Evolutionary conservation across 2,888 invertebrate species (phyloP), one percentile per base, ranked within the genome.

Genomic region (Chrysina gloriosa): DNA sequence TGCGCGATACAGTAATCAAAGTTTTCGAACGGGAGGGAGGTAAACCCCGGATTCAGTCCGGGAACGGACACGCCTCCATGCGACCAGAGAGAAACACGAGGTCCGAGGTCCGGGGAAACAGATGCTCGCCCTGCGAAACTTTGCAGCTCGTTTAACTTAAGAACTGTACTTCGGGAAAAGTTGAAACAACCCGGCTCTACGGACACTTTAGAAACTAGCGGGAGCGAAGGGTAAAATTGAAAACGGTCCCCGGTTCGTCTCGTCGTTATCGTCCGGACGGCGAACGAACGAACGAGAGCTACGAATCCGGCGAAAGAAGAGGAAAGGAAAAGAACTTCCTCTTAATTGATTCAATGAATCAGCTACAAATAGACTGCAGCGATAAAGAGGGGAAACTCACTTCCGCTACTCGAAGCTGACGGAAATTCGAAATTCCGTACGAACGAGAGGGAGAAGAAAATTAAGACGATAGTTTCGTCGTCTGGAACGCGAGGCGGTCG

Each of bases 111-210:
- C 14, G 3, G 36, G 36, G 42, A 56, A 66, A 66, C 58, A 66
- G 66, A 66, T 58, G 66, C 56, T 66, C 47, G 47, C n/a, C 29
- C 56, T 47, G 27, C 47, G 31, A 66, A 66, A 66, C 58, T 66
- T 66, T 45, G 66, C 66, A 66, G 58, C 66, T 66, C 66, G 66
- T 66, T 66, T 66, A 66, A 66, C 66, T 66, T 47, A 58, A 66
- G 66, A 58, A 66, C 47, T 39, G 31, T 36, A 25, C 50, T 21
- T 21, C 27, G 19, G 31, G 45, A 39, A 47, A 63, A 63, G 45
- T 63, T 45, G 36, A 45, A 63, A 63, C 47, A 47, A 47, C 45
- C 54, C 65, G 23, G 25, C 23, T 19, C n/a, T 2, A 2, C 47
- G 65, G 65, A 65, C 65, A 65, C 52, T 65, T 65, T 65, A 65